A percentile compares a stretch with the other conserved stretches of the same genome.
Evolutionary conservation across 35 echinoderm and acorn worm genomes (phyloP).

Genomic region (Eucidaris tribuloides): DNA sequence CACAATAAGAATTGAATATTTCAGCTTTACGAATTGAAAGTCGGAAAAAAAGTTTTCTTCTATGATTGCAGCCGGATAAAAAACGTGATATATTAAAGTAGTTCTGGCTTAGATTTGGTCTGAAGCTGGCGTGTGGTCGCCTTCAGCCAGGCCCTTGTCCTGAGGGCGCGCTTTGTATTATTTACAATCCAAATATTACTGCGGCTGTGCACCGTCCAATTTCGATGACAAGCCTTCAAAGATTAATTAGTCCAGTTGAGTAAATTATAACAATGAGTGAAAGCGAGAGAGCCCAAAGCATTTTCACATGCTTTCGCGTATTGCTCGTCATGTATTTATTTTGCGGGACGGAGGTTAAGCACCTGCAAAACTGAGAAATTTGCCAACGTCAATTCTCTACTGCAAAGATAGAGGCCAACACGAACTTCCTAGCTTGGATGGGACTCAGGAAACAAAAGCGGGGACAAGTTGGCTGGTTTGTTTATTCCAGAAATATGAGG

Average conservation of each 20-base stretch:
- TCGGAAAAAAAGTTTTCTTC: no score
- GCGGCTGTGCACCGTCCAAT: not conserved
- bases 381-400: no score
- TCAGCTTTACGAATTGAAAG: no score
- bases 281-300: not conserved
- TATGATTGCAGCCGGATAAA: conserved; percentile 10
- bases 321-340: not conserved
- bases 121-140: not conserved
- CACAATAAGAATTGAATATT: no score
- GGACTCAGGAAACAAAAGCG: no score
- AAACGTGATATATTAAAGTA: not conserved
- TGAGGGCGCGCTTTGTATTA: conserved; percentile 1
- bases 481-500: no score
- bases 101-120: not conserved
- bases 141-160: not conserved
- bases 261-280: conserved; percentile 9
- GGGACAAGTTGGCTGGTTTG: no score
- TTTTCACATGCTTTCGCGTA: not conserved
- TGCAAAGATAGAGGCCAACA: no score
- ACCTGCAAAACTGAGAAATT: no score
- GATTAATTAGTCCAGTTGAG: conserved; percentile 36
- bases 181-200: conserved; percentile 24
- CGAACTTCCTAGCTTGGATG: no score
- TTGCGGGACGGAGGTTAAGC: conserved; percentile 15
- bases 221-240: conserved; percentile 1